phyloP scores from a whole-genome alignment of 2,797 vertebrate genomes.

The Lophius americanus region DNA sequence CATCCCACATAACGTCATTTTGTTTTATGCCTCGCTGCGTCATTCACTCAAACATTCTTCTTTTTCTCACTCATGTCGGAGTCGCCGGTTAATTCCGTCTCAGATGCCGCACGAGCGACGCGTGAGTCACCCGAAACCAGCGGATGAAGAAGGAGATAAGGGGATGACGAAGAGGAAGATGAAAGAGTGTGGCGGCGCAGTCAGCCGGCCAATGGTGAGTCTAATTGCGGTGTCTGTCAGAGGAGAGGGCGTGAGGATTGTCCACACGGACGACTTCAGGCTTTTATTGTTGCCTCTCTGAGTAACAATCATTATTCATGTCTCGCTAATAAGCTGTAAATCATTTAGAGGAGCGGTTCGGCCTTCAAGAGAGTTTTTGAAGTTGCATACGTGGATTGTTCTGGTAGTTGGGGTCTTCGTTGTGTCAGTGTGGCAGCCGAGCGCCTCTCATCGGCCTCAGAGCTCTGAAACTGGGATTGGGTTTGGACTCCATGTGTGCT shows the following conservation, averaged over 20 bases:
- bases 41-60: slow-evolving; percentile 1
- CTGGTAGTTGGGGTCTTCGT: background rate
- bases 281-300: background rate
- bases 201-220: slow-evolving; percentile 57
- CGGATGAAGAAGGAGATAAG: slow-evolving; percentile 44
- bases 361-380: background rate
- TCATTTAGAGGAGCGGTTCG: background rate
- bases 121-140: slow-evolving; percentile 59
- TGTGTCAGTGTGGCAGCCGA: background rate
- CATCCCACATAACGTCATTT: too few relatives aligned
- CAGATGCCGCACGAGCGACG: slow-evolving; percentile 52
- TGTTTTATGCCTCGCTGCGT: too few relatives aligned
- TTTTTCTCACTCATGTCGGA: slow-evolving; percentile 12
- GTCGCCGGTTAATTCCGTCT: slow-evolving; percentile 54
- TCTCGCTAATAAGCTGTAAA: background rate
- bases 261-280: slow-evolving; percentile 38
- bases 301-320: background rate
- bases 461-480: background rate
- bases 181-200: slow-evolving; percentile 44
- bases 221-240: slow-evolving; percentile 69
- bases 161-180: slow-evolving; percentile 54
- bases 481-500: background rate
- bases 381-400: background rate
- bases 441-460: background rate
- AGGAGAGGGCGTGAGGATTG: slow-evolving; percentile 41